Evolutionary conservation across 2,113 vertebrate genomes (phyloP).

Genomic region (Daboia siamensis): DNA sequence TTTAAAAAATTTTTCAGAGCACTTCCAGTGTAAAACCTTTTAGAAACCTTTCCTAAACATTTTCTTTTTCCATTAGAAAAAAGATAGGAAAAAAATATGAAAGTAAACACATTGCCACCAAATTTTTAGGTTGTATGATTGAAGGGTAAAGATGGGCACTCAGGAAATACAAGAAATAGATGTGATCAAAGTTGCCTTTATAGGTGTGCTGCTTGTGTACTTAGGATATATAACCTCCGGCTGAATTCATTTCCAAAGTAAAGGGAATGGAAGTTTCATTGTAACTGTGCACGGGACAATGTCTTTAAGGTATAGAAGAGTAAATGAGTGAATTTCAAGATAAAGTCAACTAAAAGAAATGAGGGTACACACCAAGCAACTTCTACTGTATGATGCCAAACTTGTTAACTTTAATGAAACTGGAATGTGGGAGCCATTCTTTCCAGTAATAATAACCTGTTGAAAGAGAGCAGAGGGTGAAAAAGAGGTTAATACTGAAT

Average conservation of each 20-base stretch:
- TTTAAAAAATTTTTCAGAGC: neutral
- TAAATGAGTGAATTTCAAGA: neutral
- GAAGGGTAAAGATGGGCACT: fast-evolving
- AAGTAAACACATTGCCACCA: neutral
- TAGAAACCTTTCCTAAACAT: neutral
- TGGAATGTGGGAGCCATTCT: neutral
- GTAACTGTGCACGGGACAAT: neutral
- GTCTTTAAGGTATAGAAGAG: neutral
- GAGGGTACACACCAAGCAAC: neutral
- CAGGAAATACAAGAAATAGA: neutral
- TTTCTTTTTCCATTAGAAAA: neutral
- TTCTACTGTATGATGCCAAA: neutral
- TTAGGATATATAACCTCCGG: neutral
- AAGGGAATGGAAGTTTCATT: neutral
- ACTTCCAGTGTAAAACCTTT: neutral
- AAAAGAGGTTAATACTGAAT: neutral
- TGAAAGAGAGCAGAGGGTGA: conserved; percentile 27
- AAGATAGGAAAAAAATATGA: neutral
- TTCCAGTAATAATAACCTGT: neutral
- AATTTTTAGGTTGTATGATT: neutral
- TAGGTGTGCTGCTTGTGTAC: neutral
- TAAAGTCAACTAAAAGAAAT: neutral
- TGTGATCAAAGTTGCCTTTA: neutral
- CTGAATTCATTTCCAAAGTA: neutral
- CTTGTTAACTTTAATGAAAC: conserved; percentile 5